phyloP scores from a whole-genome alignment of 2,113 vertebrate species.

The Boulengerochromis microlepis region DNA sequence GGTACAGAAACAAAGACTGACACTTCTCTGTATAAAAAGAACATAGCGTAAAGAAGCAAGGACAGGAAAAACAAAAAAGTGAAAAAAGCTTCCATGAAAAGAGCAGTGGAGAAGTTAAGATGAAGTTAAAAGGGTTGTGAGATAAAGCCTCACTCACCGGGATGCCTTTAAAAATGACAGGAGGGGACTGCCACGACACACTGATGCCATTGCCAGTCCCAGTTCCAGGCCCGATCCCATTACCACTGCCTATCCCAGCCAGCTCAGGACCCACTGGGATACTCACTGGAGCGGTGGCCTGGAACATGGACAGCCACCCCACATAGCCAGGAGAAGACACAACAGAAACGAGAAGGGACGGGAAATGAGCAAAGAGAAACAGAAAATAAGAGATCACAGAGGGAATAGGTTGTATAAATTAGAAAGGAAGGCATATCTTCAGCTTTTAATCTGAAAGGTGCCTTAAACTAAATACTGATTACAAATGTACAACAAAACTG shows the following conservation, averaged over 20 bases:
- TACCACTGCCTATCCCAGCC: slow-evolving; percentile 62
- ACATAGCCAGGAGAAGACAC: not conserved
- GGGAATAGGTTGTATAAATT: not conserved
- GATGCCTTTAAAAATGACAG: slow-evolving; percentile 75
- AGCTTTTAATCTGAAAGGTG: not conserved
- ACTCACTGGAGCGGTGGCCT: slow-evolving; percentile 75
- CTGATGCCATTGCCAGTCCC: slow-evolving; percentile 69
- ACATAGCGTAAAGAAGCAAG: not conserved
- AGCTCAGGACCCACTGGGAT: slow-evolving; percentile 67
- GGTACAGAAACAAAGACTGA: not conserved
- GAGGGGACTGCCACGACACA: slow-evolving; percentile 78
- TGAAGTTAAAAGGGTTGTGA: slow-evolving; percentile 32
- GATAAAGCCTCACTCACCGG: slow-evolving; percentile 70
- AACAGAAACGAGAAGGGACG: not conserved
- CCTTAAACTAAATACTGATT: not conserved
- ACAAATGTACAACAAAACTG: not conserved
- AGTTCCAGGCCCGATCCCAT: slow-evolving; percentile 57
- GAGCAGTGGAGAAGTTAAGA: not conserved
- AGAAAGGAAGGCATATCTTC: not conserved
- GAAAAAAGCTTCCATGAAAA: not conserved
- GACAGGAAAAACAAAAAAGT: not conserved
- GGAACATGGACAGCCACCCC: slow-evolving; percentile 56
- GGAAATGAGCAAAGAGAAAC: slow-evolving; percentile 1
- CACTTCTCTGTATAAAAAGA: not conserved
- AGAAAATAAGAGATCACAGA: not conserved